Conservation (phyloP, 2,888 invertebrate species). For the Parapristionchus giblindavisi region DNA sequence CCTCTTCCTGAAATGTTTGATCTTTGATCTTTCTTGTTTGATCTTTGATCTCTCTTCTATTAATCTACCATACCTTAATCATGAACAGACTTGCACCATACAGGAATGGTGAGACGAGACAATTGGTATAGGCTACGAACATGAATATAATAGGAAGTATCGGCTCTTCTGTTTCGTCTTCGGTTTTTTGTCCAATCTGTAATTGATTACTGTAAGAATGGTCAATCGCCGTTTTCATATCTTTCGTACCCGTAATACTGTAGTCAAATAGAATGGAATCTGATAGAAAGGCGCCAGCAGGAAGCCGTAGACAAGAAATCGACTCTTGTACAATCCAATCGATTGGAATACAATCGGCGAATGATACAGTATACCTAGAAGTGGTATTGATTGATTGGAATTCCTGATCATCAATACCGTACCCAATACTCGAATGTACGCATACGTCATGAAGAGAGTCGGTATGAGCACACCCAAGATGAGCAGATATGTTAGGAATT, state of each 20-base stretch:
- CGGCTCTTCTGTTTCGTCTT: conserved; percentile 49
- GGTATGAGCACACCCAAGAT: conserved; percentile 68
- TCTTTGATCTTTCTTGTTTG: background rate
- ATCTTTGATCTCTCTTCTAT: background rate
- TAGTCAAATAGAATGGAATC: conserved; percentile 64
- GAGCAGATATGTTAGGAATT: conserved; percentile 68
- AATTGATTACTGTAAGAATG: background rate
- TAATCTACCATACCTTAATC: conserved; percentile 55
- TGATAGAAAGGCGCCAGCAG: conserved; percentile 66
- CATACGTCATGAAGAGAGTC: conserved; percentile 62
- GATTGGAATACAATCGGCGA: conserved; percentile 69
- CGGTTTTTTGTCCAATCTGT: conserved; percentile 32
- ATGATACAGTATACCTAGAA: conserved; percentile 65
- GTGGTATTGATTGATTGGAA: background rate
- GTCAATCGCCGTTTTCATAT: background rate
- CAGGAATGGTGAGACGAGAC: conserved; percentile 59
- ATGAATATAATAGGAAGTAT: conserved; percentile 59
- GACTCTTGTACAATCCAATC: conserved; percentile 67
- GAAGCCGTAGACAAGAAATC: conserved; percentile 68
- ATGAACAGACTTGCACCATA: conserved; percentile 67
- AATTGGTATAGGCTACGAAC: conserved; percentile 59
- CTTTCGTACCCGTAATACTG: conserved; percentile 48
- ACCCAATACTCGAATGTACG: conserved; percentile 66
- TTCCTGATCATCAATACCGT: no score
- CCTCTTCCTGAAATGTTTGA: conserved; percentile 58